Base-by-base conservation (phyloP, 2,113 vertebrate genomes). In the Notiomystis cincta region DNA sequence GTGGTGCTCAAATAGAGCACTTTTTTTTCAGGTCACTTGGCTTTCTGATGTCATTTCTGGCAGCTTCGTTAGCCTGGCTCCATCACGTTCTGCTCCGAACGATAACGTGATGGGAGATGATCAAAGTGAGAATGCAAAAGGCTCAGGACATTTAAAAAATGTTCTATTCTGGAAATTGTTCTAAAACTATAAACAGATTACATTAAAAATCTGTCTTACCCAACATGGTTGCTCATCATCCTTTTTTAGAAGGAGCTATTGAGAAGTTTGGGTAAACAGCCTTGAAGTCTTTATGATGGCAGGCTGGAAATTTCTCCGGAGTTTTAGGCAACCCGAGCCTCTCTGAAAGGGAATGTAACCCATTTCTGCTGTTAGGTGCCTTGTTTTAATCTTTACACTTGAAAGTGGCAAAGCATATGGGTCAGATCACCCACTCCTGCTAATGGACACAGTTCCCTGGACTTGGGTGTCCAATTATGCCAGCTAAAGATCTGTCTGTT, bases 101-200 rank as follows among this genome's bases (percentile, higher is more conserved):
- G 72, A 67, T 89, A 95, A 93, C 48, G 14, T 92, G 93, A 94
- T 81, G 88, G 86, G 92, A 96, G 88, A 96, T 95, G 95, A 96
- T 97, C 95, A 96, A 96, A 97, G 96, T 84, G 95, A 93, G 92
- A 97, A 96, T 50, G 76, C 86, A 89, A 96, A 95, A 96, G 90
- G 93, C 89, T 94, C 83, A 69, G 96, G 93, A 94, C 95, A 95
- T 78, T 94, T 90, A 22, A 93, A 93, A 97, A 96, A 78, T 75
- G 82, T 92, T 96, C 92, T 95, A 95, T 96, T 96, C 95, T 96
- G 80, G 93, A 96, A 92, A 96, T 93, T 88, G 79, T 90, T 96
- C 88, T 89, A 86, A 95, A 96, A 92, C 92, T 96, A 91, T 96
- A 92, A 95, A 95, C 88, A 95, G 95, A 94, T 96, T 96, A 94